phyloP scores from a whole-genome alignment of 2,113 vertebrate genomes.

The Amblyopsis rosae region DNA sequence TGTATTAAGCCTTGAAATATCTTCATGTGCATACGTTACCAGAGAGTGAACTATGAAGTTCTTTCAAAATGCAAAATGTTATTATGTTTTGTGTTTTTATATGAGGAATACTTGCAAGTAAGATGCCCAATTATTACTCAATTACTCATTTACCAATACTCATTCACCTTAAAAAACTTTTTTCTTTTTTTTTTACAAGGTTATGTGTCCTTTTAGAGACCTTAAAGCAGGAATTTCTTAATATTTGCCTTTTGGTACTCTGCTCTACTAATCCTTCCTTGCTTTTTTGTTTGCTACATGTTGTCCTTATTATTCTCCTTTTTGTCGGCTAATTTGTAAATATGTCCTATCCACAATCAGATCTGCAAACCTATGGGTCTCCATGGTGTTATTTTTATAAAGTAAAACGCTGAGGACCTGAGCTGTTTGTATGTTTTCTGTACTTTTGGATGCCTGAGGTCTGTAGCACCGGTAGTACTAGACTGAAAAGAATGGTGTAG shows the following conservation, averaged over 20 bases:
- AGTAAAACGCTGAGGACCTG: constrained; percentile 61
- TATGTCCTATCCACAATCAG: constrained; percentile 55
- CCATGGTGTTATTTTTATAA: constrained; percentile 79
- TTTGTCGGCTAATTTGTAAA: constrained; percentile 62
- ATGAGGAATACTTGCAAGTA: not conserved
- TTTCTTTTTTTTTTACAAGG: constrained; percentile 62
- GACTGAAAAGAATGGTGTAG: constrained; percentile 23
- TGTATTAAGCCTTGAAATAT: not conserved
- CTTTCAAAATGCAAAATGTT: not conserved
- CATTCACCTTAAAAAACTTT: constrained; percentile 35
- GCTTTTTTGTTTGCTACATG: constrained; percentile 15
- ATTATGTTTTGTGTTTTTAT: not conserved
- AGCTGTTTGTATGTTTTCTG: constrained; percentile 55
- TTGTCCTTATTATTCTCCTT: constrained; percentile 18
- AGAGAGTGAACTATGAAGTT: not conserved
- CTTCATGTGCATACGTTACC: not conserved
- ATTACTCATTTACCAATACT: not conserved
- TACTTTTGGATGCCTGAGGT: constrained; percentile 42
- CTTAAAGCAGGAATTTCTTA: constrained; percentile 56
- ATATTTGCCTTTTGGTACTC: constrained; percentile 67
- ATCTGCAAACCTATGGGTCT: constrained; percentile 64
- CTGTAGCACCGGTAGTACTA: constrained; percentile 18
- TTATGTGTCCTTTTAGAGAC: constrained; percentile 87
- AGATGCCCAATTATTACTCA: not conserved
- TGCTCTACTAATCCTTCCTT: constrained; percentile 55